Evolutionary conservation across 2,888 invertebrate species (phyloP).

Genomic region (Dione juno): DNA sequence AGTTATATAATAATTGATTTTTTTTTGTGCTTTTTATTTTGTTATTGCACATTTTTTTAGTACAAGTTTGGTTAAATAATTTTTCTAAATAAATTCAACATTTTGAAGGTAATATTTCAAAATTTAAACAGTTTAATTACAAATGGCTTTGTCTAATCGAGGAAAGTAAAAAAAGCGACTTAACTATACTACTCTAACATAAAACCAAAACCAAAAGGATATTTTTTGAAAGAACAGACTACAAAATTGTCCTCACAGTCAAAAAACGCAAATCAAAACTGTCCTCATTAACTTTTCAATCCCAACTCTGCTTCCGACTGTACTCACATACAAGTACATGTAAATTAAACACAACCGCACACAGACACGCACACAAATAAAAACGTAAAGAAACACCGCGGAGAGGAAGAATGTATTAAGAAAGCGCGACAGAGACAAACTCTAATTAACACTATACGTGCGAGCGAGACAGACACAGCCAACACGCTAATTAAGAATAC

Average conservation of each 20-base stretch:
- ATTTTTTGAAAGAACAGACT: neutral
- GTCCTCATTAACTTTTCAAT: slow-evolving; percentile 33
- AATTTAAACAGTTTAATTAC: no score
- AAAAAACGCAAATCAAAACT: slow-evolving; percentile 29
- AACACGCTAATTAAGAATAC: slow-evolving; percentile 88
- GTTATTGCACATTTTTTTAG: no score
- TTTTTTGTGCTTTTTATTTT: no score
- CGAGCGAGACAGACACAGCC: slow-evolving; percentile 70
- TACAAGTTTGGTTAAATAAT: no score
- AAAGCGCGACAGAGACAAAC: slow-evolving; percentile 81
- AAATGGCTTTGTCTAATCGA: no score
- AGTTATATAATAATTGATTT: no score
- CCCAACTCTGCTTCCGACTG: slow-evolving; percentile 50
- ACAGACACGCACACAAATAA: slow-evolving; percentile 83
- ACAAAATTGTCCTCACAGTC: neutral
- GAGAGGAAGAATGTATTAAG: slow-evolving; percentile 85
- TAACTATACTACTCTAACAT: no score
- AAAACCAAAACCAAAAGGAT: neutral
- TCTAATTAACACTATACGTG: slow-evolving; percentile 75
- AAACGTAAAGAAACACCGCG: slow-evolving; percentile 82
- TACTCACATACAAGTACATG: slow-evolving; percentile 83
- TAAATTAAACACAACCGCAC: slow-evolving; percentile 83
- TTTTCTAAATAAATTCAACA: no score
- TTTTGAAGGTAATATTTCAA: no score
- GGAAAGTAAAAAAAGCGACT: no score